These are phyloP conservation scores for Listronotus bonariensis DNA, from an alignment of 1,140 invertebrate genomes.

Conservation along the genomic window DNA sequence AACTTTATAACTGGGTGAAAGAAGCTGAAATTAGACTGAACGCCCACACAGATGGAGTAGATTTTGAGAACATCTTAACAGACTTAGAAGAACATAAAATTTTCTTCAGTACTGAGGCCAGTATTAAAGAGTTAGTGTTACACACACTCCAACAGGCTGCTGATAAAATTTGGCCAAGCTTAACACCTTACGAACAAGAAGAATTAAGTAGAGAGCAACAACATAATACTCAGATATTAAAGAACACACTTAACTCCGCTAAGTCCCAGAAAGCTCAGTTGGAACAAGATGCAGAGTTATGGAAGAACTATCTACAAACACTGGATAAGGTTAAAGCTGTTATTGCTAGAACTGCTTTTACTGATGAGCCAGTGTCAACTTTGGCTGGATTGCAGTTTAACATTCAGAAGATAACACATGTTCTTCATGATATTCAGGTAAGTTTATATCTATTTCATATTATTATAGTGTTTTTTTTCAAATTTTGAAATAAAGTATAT, in stretches of 20 bases:
- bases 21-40: slow-evolving; percentile 80
- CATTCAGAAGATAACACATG: slow-evolving; percentile 78
- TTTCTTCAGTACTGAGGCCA: slow-evolving; percentile 78
- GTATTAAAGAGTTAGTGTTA: slow-evolving; percentile 78
- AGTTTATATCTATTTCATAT: slow-evolving; percentile 46
- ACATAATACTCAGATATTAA: slow-evolving; percentile 75
- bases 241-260: slow-evolving; percentile 80
- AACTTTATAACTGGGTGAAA: slow-evolving; percentile 82
- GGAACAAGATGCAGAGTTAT: slow-evolving; percentile 77
- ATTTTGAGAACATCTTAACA: slow-evolving; percentile 81
- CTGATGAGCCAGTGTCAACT: slow-evolving; percentile 75
- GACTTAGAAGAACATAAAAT: slow-evolving; percentile 86
- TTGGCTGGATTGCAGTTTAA: slow-evolving; percentile 78
- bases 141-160: slow-evolving; percentile 81
- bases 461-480: no score
- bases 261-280: slow-evolving; percentile 74
- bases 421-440: slow-evolving; percentile 78
- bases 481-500: no score
- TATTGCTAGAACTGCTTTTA: slow-evolving; percentile 72
- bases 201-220: slow-evolving; percentile 78
- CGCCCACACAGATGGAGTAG: slow-evolving; percentile 79
- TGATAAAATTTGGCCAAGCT: slow-evolving; percentile 84
- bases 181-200: slow-evolving; percentile 78
- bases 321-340: slow-evolving; percentile 76
- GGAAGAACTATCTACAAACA: slow-evolving; percentile 78